Base-by-base conservation (phyloP, 2,888 invertebrate genomes). In the Macrophya annulata region DNA sequence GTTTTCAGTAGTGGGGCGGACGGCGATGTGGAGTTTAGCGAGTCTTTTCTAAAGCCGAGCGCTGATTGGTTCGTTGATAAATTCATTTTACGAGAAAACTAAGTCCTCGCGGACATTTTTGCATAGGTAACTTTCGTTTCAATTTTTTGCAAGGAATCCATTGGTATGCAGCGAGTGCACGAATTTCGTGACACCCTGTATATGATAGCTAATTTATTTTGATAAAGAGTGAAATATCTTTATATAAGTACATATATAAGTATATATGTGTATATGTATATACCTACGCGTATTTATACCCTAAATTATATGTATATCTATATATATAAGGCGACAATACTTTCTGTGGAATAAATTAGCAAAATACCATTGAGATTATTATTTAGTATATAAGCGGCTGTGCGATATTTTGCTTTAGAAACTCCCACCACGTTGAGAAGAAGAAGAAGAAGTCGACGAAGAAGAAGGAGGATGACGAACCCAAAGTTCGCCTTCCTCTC, bases 301-400 rank as follows among this genome's bases (percentile, higher is more conserved):
- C 51, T 6, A 51, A 51, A n/a, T 1, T 51, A n/a, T 51, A 51
- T 51, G 17, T 51, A 51, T 51, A 17, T 17, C 17, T 51, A 17
- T n/a, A n/a, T 51, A n/a, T 55, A 55, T n/a, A 25, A 25, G 9
- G 21, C 10, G 62, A 62, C 25, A 62, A 62, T 62, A 62, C 62
- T 62, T 62, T 12, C 68, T 68, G 15, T 37, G 31, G 68, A 68
- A 68, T 68, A 68, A 31, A 68, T 68, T 68, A 68, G 37, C 37
- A 8, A 68, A 68, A 68, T 68, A 37, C 68, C 68, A 68, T 68
- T 17, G 37, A 17, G 37, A 68, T 37, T 68, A 68, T 62, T 62
- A 68, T 37, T 68, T 37, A 17, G 68, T 68, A 17, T 15, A 37
- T 12, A 37, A 21, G 62, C 21, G 62, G 62, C 21, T 37, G 37